Evolutionary conservation across 1,140 invertebrate species (phyloP).

Genomic region (Drosophila sp.): DNA sequence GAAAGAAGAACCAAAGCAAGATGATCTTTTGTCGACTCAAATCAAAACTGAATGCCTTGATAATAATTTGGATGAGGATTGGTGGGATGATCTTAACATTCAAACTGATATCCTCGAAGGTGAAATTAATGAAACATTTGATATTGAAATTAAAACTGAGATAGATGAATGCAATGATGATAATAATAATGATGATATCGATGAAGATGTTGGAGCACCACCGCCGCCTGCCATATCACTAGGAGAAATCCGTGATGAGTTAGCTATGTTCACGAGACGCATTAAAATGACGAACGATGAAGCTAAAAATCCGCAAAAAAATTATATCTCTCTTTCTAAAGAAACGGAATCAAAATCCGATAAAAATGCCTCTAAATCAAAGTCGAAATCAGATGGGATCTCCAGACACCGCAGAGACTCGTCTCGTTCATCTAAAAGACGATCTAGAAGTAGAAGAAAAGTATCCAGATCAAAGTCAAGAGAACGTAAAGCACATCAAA

Average conservation of each 20-base stretch:
- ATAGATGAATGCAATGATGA: neutral
- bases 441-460: neutral
- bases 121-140: neutral
- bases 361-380: neutral
- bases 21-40: neutral
- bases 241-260: conserved; percentile 17
- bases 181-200: neutral
- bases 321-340: too few species aligned
- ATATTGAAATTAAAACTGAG: neutral
- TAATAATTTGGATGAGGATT: neutral
- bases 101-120: neutral
- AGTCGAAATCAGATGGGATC: neutral
- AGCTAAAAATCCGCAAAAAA: neutral
- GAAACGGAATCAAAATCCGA: neutral
- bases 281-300: neutral
- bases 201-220: conserved; percentile 8
- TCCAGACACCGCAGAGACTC: neutral
- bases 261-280: conserved; percentile 30
- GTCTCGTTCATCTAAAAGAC: neutral
- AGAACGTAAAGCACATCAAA: neutral
- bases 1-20: neutral
- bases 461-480: neutral
- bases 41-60: neutral
- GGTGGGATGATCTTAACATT: neutral
- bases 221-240: conserved; percentile 29